Conservation (phyloP, 2,888 invertebrate species). For the Drosophila eohydei region DNA sequence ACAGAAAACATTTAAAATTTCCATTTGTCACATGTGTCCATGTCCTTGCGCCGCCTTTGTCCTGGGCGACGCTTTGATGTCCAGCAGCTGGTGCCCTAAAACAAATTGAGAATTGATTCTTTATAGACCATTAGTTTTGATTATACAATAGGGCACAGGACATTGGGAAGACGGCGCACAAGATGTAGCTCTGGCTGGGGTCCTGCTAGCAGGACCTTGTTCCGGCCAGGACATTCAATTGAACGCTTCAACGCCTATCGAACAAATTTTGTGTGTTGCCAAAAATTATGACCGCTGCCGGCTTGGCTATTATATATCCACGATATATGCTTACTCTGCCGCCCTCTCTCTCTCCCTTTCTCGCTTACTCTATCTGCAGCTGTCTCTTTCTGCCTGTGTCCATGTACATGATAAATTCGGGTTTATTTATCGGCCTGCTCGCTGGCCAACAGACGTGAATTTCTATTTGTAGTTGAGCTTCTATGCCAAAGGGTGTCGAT, state of each 20-base stretch:
- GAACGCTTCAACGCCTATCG: slow-evolving; percentile 82
- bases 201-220: slow-evolving; percentile 22
- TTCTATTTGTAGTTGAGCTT: slow-evolving; percentile 65
- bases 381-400: slow-evolving; percentile 19
- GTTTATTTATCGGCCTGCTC: slow-evolving; percentile 72
- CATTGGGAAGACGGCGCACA: slow-evolving; percentile 39
- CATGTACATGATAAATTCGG: slow-evolving; percentile 76
- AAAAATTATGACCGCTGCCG: slow-evolving; percentile 74
- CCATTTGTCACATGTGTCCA: slow-evolving; percentile 73
- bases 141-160: slow-evolving; percentile 69
- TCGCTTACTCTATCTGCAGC: neutral
- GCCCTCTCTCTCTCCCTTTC: neutral
- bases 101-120: slow-evolving; percentile 83
- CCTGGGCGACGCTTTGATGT: slow-evolving; percentile 35
- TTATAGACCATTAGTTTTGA: slow-evolving; percentile 83
- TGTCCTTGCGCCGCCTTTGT: slow-evolving; percentile 29
- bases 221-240: slow-evolving; percentile 70
- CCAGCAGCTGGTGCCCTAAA: slow-evolving; percentile 72
- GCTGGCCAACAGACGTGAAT: slow-evolving; percentile 50
- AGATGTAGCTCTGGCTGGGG: neutral
- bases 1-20: slow-evolving; percentile 72
- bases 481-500: slow-evolving; percentile 6
- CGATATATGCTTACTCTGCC: slow-evolving; percentile 59
- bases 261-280: slow-evolving; percentile 75
- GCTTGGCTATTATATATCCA: slow-evolving; percentile 72